Evolutionary conservation across 2,113 vertebrate genomes (phyloP).

Genomic region (Nansenia antarctica): DNA sequence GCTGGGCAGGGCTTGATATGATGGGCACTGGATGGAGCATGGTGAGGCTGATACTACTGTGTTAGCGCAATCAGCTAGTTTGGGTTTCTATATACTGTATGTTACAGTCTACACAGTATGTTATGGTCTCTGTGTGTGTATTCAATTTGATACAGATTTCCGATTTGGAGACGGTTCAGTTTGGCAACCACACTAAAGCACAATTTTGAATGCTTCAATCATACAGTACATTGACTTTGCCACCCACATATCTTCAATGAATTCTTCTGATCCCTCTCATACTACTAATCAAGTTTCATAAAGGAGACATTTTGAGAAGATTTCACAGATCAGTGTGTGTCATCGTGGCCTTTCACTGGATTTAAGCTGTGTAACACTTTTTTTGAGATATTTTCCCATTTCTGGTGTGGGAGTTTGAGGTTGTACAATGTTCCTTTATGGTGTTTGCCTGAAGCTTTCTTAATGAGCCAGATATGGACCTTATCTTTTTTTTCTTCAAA

Average conservation of each 20-base stretch:
- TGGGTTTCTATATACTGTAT: no score
- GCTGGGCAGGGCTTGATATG: constrained; percentile 19
- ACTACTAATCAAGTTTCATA: constrained; percentile 61
- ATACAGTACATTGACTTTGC: constrained; percentile 33
- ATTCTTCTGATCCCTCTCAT: constrained; percentile 64
- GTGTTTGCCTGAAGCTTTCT: constrained; percentile 66
- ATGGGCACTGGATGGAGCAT: constrained; percentile 8
- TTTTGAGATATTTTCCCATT: constrained; percentile 42
- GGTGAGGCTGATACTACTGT: not conserved
- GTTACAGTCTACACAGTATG: no score
- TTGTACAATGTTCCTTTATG: constrained; percentile 54
- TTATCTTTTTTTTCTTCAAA: constrained; percentile 45
- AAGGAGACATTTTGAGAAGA: constrained; percentile 62
- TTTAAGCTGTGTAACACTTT: constrained; percentile 56
- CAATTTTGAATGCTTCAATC: constrained; percentile 34
- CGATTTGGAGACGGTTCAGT: constrained; percentile 64
- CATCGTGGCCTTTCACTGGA: constrained; percentile 60
- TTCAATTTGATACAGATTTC: constrained; percentile 49
- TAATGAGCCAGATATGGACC: constrained; percentile 67
- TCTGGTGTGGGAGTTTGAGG: constrained; percentile 67
- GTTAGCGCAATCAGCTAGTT: no score
- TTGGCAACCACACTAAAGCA: constrained; percentile 39
- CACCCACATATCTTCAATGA: constrained; percentile 68
- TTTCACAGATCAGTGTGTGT: constrained; percentile 56
- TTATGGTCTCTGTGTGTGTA: constrained; percentile 30